Evolutionary conservation across 2,888 invertebrate species (phyloP).

Genomic region (Calliphora vomitoria): DNA sequence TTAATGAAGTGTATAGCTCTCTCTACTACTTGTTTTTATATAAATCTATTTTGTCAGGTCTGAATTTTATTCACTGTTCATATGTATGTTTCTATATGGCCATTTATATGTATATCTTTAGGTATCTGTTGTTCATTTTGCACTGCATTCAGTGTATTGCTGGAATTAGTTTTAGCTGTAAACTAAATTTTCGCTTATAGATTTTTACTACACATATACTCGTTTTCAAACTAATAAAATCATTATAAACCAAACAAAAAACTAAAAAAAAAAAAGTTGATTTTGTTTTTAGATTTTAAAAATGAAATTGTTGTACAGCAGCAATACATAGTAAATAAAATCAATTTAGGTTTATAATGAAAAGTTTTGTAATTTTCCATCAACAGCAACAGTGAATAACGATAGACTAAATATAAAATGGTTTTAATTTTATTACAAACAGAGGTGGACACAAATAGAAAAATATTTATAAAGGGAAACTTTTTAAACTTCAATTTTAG

Average conservation of each 20-base stretch:
- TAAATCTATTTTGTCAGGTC: too few relatives aligned
- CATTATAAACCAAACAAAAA: background rate
- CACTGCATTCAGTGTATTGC: conserved; percentile 2
- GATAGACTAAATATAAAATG: conserved; percentile 23
- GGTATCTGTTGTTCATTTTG: background rate
- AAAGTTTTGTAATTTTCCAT: conserved; percentile 55
- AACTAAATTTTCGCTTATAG: background rate
- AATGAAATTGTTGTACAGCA: background rate
- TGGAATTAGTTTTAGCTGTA: conserved; percentile 12
- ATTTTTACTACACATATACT: background rate
- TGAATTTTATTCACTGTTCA: too few relatives aligned
- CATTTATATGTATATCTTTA: too few relatives aligned
- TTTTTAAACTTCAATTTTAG: too few relatives aligned
- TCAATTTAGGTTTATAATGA: conserved; percentile 54
- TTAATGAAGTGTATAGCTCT: too few relatives aligned
- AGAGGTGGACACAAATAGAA: background rate
- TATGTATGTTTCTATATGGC: too few relatives aligned
- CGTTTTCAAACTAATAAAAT: conserved; percentile 11
- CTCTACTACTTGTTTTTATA: too few relatives aligned
- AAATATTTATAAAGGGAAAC: too few relatives aligned
- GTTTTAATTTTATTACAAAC: background rate
- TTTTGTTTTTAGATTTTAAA: background rate
- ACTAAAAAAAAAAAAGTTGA: conserved; percentile 3
- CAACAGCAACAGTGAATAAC: conserved; percentile 16
- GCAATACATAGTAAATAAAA: conserved; percentile 37